Evolutionary conservation across 1,140 invertebrate species (phyloP).

Genomic region (Diuraphis noxia): DNA sequence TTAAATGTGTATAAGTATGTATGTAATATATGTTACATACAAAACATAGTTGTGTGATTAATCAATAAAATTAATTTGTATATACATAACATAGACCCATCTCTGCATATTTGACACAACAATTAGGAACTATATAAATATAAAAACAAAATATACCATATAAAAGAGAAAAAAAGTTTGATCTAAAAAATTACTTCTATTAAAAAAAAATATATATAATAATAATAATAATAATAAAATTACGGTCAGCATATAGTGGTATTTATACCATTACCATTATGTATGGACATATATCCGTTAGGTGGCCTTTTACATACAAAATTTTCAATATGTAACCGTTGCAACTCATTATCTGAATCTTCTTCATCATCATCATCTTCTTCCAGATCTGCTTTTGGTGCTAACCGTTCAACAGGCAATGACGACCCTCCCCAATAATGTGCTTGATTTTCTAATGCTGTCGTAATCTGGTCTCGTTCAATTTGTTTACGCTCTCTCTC

Average conservation of each 20-base stretch:
- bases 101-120: constrained; percentile 52
- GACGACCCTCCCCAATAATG: constrained; percentile 15
- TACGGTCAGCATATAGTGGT: constrained; percentile 48
- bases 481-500: constrained; percentile 47
- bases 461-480: constrained; percentile 34
- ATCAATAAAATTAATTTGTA: constrained; percentile 16
- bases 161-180: constrained; percentile 50
- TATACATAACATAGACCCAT: constrained; percentile 39
- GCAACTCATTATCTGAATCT: constrained; percentile 47
- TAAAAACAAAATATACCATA: constrained; percentile 52
- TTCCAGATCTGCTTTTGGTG: constrained; percentile 50
- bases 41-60: constrained; percentile 15
- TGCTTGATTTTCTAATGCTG: constrained; percentile 42
- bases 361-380: constrained; percentile 51
- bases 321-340: constrained; percentile 36
- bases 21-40: constrained; percentile 16
- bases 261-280: constrained; percentile 53
- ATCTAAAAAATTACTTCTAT: constrained; percentile 53
- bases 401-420: constrained; percentile 29
- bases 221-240: constrained; percentile 48
- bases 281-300: constrained; percentile 51
- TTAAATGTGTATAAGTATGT: not conserved
- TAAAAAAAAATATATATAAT: constrained; percentile 41
- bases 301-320: constrained; percentile 37
- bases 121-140: constrained; percentile 53